Percentiles rank a stretch among this genome's conserved stretches.
These are phyloP conservation scores for Oncorhynchus gorbuscha DNA, from an alignment of 2,113 vertebrate species.

Conservation along the genomic window DNA sequence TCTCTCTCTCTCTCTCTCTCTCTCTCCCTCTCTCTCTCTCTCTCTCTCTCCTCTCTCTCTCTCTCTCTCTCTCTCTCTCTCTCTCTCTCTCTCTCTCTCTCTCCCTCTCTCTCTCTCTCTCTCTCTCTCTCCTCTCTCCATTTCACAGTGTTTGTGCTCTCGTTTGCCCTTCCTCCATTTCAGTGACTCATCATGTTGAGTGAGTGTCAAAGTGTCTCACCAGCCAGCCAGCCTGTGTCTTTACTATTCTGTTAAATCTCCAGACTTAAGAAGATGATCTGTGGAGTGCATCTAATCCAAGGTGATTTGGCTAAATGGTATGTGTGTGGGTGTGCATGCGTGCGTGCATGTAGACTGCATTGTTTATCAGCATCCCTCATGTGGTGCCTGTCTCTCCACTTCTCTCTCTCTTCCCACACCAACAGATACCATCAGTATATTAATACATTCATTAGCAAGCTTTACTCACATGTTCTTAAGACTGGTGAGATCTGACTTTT, in stretches of 20 bases:
- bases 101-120: too few relatives aligned
- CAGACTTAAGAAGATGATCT: constrained; percentile 62
- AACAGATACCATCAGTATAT: constrained; percentile 21
- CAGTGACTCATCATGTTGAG: constrained; percentile 30
- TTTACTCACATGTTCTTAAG: constrained; percentile 37
- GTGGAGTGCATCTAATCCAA: constrained; percentile 68
- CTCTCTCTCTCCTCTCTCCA: background rate
- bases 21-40: background rate
- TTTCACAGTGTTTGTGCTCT: constrained; percentile 21
- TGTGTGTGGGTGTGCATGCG: too few relatives aligned
- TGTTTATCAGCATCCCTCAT: constrained; percentile 49
- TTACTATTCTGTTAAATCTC: constrained; percentile 47
- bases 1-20: too few relatives aligned
- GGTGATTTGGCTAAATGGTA: constrained; percentile 61
- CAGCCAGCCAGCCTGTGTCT: constrained; percentile 35
- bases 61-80: background rate
- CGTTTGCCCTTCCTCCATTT: constrained; percentile 13
- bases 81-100: background rate
- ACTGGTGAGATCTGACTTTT: constrained; percentile 47
- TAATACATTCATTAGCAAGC: constrained; percentile 63
- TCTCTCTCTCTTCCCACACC: constrained; percentile 31
- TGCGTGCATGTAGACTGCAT: constrained; percentile 33
- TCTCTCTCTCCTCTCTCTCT: background rate
- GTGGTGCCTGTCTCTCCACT: constrained; percentile 65
- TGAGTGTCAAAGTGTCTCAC: constrained; percentile 23